A percentile compares a stretch with the other conserved stretches of the same genome.
phyloP scores from a whole-genome alignment of 2,113 vertebrate species.

The Proterorhinus semilunaris region DNA sequence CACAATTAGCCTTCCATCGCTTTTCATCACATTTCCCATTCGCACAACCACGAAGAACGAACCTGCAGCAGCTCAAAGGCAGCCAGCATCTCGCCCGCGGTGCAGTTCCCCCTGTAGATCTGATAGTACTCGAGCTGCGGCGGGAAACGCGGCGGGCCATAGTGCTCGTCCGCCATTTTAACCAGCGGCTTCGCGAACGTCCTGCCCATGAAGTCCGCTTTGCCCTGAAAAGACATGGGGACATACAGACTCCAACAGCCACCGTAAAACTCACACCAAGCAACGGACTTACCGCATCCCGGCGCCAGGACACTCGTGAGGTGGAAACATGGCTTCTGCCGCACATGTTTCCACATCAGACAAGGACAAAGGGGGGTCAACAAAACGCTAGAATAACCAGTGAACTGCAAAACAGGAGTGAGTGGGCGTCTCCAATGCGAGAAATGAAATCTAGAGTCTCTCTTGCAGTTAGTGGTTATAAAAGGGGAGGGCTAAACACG shows the following conservation, averaged over 20 bases:
- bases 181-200: slow-evolving; percentile 94
- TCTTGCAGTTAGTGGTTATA: slow-evolving; percentile 76
- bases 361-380: slow-evolving; percentile 17
- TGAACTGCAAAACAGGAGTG: slow-evolving; percentile 71
- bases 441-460: slow-evolving; percentile 35
- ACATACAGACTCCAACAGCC: neutral
- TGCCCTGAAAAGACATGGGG: slow-evolving; percentile 77
- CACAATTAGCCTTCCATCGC: neutral
- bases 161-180: slow-evolving; percentile 93
- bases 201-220: slow-evolving; percentile 96
- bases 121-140: slow-evolving; percentile 96
- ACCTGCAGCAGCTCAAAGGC: slow-evolving; percentile 98
- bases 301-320: neutral
- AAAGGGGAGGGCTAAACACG: slow-evolving; percentile 18
- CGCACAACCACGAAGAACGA: neutral
- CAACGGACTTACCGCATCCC: slow-evolving; percentile 3
- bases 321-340: slow-evolving; percentile 60
- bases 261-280: neutral
- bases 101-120: slow-evolving; percentile 92
- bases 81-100: slow-evolving; percentile 90
- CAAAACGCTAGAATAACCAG: slow-evolving; percentile 58
- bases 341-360: slow-evolving; percentile 63
- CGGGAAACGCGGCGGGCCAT: slow-evolving; percentile 89
- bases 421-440: neutral
- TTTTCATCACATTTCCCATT: neutral